These are phyloP conservation scores for Drosophila pseudotalamancana DNA, from an alignment of 2,888 invertebrate species.

Conservation along the genomic window DNA sequence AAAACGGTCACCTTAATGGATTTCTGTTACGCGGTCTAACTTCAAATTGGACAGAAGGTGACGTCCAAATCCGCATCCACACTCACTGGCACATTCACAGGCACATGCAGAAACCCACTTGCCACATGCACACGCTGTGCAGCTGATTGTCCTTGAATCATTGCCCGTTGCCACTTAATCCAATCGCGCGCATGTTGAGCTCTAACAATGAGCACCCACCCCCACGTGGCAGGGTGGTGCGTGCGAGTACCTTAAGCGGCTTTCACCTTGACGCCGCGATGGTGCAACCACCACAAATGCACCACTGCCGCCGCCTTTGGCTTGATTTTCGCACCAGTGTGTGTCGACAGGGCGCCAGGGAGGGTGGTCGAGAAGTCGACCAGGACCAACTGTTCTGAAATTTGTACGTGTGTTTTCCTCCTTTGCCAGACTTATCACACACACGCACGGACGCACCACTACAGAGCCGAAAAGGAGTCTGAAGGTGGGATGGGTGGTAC, in stretches of 20 bases:
- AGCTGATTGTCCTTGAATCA: slow-evolving; percentile 80
- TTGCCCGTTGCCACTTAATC: slow-evolving; percentile 74
- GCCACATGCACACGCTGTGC: slow-evolving; percentile 70
- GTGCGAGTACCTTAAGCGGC: slow-evolving; percentile 71
- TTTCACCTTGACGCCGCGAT: slow-evolving; percentile 71
- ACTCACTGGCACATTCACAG: slow-evolving; percentile 15
- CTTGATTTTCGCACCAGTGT: slow-evolving; percentile 67
- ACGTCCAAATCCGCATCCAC: slow-evolving; percentile 26
- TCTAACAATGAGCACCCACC: slow-evolving; percentile 58
- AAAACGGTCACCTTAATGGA: slow-evolving; percentile 79
- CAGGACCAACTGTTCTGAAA: slow-evolving; percentile 70
- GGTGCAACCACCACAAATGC: slow-evolving; percentile 45
- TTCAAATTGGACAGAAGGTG: slow-evolving; percentile 79
- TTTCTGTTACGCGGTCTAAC: slow-evolving; percentile 76
- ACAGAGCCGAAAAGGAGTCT: not conserved
- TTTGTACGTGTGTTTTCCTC: slow-evolving; percentile 67
- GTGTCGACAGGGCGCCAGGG: too few relatives aligned
- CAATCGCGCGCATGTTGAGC: slow-evolving; percentile 72
- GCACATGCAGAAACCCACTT: slow-evolving; percentile 22
- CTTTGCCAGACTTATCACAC: slow-evolving; percentile 73
- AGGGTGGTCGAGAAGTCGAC: slow-evolving; percentile 17
- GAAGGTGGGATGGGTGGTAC: not conserved
- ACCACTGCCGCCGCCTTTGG: slow-evolving; percentile 29
- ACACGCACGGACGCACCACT: slow-evolving; percentile 61
- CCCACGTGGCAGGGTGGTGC: slow-evolving; percentile 25